phyloP scores from a whole-genome alignment of 1,140 invertebrate species.

The Apis mellifera region DNA sequence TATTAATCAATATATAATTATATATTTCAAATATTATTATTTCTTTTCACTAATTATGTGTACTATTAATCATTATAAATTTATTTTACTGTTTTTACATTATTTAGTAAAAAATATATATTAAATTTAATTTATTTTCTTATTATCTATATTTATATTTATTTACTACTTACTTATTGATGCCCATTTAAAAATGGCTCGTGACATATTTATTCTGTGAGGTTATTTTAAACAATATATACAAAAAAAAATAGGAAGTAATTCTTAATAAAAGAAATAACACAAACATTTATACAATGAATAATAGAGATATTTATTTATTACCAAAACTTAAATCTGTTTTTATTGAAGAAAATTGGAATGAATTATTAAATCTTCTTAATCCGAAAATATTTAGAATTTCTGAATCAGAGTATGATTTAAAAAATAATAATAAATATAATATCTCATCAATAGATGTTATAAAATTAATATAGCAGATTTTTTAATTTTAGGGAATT shows the following conservation, averaged over 20 bases:
- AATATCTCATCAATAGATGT: neutral
- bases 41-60: neutral
- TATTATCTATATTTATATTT: neutral
- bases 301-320: constrained; percentile 4
- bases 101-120: neutral
- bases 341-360: constrained; percentile 60
- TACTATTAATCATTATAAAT: neutral
- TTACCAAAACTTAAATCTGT: constrained; percentile 14
- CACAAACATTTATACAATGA: constrained; percentile 1
- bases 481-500: constrained; percentile 61
- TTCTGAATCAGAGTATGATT: constrained; percentile 58
- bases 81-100: neutral
- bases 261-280: neutral
- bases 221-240: neutral
- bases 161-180: neutral
- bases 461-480: constrained; percentile 17
- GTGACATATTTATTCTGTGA: neutral
- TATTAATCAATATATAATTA: neutral
- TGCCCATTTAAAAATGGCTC: constrained; percentile 30
- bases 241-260: neutral
- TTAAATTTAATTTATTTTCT: neutral
- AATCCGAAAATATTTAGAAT: constrained; percentile 66
- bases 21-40: neutral
- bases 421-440: neutral
- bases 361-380: constrained; percentile 53